Evolutionary conservation across 2,888 invertebrate species (phyloP), one percentile per base, ranked within the genome.

Genomic region (Tridacna gigas): DNA sequence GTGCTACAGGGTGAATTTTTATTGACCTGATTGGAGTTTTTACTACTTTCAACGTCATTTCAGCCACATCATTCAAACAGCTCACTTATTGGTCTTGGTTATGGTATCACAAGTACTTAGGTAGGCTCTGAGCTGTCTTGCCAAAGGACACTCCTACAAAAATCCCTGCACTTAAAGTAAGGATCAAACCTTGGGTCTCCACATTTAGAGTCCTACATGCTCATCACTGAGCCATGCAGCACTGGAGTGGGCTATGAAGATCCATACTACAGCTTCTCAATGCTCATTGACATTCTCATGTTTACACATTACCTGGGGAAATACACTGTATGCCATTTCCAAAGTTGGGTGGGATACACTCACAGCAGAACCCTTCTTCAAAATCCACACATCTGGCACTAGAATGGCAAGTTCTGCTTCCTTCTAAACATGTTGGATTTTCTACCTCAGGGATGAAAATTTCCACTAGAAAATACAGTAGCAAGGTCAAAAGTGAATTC

Each of bases 281-380:
- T n/a, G n/a, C n/a, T n/a, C n/a, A n/a, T n/a, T n/a, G n/a, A 37
- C 37, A 37, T 37, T 37, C 7, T 4, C 7, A 7, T 4, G 37
- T 37, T 37, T 4, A 37, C 37, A 37, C 7, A 7, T 90, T 91
- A 96, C 97, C 96, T 93, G 97, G 96, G 94, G 97, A 97, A 82
- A 99, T 96, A 93, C 99, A 99, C 76, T 97, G 97, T 94, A 96
- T 96, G 77, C 99, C 99, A 94, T 99, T 99, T 85, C 99, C 99
- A 93, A 97, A 98, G 95, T 96, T 98, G 11, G 97, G 97, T 60
- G 96, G 96, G 0, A 92, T 89, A 94, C 99, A 99, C 86, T 96
- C 96, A 94, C 99, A 99, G 93, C 99, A 99, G 94, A 97, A 98
- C 13, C 99, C 99, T 51, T 96, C 96, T 74, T 96, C 96, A 92